phyloP scores from a whole-genome alignment of 2,113 vertebrate species.

The Neodon shergylaensis region DNA sequence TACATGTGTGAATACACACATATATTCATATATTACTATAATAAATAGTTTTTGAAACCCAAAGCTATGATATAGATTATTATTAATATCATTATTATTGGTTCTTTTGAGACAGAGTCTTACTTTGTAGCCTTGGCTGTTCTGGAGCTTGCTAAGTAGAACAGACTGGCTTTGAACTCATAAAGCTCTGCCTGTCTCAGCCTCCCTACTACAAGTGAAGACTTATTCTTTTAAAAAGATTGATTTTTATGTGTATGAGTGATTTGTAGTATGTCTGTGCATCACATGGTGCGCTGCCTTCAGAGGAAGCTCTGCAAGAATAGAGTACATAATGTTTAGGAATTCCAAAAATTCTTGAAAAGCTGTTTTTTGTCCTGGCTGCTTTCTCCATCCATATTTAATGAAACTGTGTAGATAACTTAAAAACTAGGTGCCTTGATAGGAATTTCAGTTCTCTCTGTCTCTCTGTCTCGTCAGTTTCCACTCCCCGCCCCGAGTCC shows the following conservation, averaged over 20 bases:
- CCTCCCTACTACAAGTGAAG: background rate
- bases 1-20: background rate
- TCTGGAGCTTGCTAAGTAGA: background rate
- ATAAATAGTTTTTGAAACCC: conserved; percentile 27
- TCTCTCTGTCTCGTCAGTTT: background rate
- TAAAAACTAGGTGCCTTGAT: background rate
- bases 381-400: background rate
- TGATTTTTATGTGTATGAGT: background rate
- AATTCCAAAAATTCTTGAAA: conserved; percentile 46
- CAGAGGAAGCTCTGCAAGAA: background rate
- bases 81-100: background rate
- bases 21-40: background rate
- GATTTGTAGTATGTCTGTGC: background rate
- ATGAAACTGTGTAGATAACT: background rate
- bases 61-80: background rate
- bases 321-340: background rate
- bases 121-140: background rate
- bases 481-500: background rate
- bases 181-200: background rate
- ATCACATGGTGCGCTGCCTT: background rate
- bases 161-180: background rate
- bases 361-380: background rate
- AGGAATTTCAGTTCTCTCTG: background rate
- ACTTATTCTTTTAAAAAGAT: background rate
- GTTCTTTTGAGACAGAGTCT: background rate